A percentile compares a stretch with the other conserved stretches of the same genome.
phyloP scores from a whole-genome alignment of 2,888 invertebrate genomes.

The Schizaphis graminum region DNA sequence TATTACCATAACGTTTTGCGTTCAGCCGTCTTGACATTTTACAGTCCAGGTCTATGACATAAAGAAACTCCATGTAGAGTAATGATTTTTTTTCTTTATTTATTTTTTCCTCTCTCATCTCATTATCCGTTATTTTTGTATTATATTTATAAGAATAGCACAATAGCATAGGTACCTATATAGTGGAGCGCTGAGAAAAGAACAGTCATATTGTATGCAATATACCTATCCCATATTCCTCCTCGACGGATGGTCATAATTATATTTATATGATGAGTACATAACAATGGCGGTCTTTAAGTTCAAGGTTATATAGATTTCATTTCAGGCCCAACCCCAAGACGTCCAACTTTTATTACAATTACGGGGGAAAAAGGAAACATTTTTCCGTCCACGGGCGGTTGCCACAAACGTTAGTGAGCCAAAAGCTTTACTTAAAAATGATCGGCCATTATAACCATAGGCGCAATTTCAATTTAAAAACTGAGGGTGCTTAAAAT shows the following conservation, averaged over 20 bases:
- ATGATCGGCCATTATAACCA: too few relatives aligned
- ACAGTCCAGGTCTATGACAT: neutral
- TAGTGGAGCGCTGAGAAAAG: neutral
- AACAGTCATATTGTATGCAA: neutral
- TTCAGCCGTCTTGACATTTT: slow-evolving; percentile 20
- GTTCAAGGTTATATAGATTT: slow-evolving; percentile 42
- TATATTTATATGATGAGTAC: slow-evolving; percentile 32
- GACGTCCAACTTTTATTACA: slow-evolving; percentile 34
- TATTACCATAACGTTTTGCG: slow-evolving; percentile 43
- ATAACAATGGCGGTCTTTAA: slow-evolving; percentile 21
- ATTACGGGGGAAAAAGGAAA: neutral
- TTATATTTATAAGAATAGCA: neutral
- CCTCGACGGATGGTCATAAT: neutral
- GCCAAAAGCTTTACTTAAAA: neutral
- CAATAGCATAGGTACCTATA: neutral
- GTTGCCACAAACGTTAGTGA: neutral
- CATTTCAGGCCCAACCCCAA: neutral
- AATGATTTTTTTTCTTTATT: neutral
- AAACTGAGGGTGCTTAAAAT: too few relatives aligned
- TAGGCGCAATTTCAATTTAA: too few relatives aligned
- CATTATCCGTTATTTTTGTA: slow-evolving; percentile 14
- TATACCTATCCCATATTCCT: neutral
- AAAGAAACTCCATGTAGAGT: neutral
- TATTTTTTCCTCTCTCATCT: neutral
- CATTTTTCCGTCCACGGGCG: neutral